Base-by-base conservation (phyloP, 2,888 invertebrate species). In the Diarsia rubi region DNA sequence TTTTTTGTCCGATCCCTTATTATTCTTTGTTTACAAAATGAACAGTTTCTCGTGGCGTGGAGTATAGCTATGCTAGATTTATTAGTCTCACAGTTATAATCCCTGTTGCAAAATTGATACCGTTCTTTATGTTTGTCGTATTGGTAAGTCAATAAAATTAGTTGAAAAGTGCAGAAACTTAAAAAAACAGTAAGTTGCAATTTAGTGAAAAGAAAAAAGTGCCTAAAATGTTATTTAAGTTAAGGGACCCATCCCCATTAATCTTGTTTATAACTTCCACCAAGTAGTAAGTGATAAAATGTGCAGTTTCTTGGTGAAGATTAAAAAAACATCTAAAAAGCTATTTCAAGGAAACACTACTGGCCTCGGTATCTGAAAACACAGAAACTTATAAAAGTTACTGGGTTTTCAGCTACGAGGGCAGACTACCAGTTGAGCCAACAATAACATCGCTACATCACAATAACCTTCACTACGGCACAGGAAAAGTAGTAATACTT, bases 61-160 rank as follows among this genome's bases (percentile, higher is more conserved):
- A n/a, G n/a, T n/a, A n/a, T 37, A 37, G 37, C 27, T 27, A 19
- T 8, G 27, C 57, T 9, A 27, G 19, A 6, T 5, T 21, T 21
- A 42, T n/a, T 62, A 14, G 14, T 42, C 42, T 60, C 6, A 21
- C 6, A 27, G 59, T 31, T 31, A 11, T 19, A 4, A 27, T 19
- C 0, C 19, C 9, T 16, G 9, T 57, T 27, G 57, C 19, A 2
- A 27, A 6, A 19, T 54, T 19, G 42, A 63, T 19, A 66, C 3
- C 57, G 3, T 16, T 47, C 21, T 24, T 54, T 19, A 21, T 69
- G 24, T 73, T 16, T 65, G 70, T 82, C 68, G 78, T 62, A 76
- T 71, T 78, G 66, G 68, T 60, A 42, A 27, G 68, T 74, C 69
- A 63, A 57, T 74, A 70, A 75, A 75, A 85, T 82, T 80, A 85